A percentile compares a stretch with the other conserved stretches of the same genome.
phyloP scores from a whole-genome alignment of 2,797 vertebrate genomes.

The Threskiornis aethiopicus region DNA sequence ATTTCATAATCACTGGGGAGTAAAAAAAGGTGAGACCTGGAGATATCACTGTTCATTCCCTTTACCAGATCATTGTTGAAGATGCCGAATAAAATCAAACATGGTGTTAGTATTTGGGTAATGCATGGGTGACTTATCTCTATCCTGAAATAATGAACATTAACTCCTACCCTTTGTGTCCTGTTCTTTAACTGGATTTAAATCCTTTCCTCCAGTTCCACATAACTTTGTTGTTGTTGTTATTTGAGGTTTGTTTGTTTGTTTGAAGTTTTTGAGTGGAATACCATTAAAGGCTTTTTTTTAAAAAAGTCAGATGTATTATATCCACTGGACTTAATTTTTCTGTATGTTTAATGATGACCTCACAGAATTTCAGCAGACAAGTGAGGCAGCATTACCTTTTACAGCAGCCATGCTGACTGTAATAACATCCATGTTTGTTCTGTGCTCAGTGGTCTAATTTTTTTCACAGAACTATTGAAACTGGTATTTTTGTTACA shows the following conservation, averaged over 20 bases:
- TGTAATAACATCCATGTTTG: neutral
- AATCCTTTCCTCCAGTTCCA: neutral
- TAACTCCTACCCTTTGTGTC: neutral
- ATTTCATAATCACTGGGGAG: neutral
- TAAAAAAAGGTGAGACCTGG: neutral
- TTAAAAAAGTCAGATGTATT: neutral
- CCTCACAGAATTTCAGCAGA: neutral
- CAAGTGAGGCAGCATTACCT: neutral
- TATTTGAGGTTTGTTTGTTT: neutral
- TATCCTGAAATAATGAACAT: neutral
- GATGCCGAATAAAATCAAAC: neutral
- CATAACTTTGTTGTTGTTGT: neutral
- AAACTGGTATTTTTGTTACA: neutral
- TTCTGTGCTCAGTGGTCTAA: neutral
- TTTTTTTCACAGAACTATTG: neutral
- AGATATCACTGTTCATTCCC: neutral
- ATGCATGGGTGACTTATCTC: neutral
- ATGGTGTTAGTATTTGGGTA: neutral
- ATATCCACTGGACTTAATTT: neutral
- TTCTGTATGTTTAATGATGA: neutral
- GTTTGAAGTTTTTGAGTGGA: neutral
- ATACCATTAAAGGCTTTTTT: neutral
- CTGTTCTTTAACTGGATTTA: neutral
- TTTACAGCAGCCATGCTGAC: neutral
- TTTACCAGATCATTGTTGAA: neutral